Evolutionary conservation across 2,797 vertebrate genomes (phyloP).

Genomic region (Neosilurus mollespiculum): DNA sequence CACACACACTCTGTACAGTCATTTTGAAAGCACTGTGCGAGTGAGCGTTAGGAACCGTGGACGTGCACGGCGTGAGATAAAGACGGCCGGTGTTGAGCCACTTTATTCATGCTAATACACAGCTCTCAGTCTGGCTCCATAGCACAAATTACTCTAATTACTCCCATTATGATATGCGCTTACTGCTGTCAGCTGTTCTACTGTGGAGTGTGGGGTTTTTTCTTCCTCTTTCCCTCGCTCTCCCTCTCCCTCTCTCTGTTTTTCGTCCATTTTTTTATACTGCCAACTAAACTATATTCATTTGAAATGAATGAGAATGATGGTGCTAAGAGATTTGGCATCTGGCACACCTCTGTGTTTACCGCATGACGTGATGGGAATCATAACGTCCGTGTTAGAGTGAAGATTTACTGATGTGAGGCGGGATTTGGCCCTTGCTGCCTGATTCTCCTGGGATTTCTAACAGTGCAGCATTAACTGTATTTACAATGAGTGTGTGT

Average conservation of each 20-base stretch:
- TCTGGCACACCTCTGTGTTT: constrained; percentile 47
- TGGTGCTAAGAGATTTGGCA: constrained; percentile 30
- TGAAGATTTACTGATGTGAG: constrained; percentile 68
- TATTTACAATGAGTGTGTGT: too few species aligned
- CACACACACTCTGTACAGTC: not conserved
- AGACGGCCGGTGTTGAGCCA: constrained; percentile 47
- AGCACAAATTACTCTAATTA: constrained; percentile 56
- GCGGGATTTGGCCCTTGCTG: not conserved
- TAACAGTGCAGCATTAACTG: too few species aligned
- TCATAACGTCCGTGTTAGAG: constrained; percentile 69
- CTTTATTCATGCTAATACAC: constrained; percentile 44
- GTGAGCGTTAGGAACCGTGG: not conserved
- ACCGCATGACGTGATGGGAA: constrained; percentile 60
- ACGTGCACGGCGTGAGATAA: constrained; percentile 7
- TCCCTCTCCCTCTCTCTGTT: constrained; percentile 10
- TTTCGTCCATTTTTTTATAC: not conserved
- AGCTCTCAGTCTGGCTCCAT: constrained; percentile 48
- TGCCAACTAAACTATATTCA: constrained; percentile 34
- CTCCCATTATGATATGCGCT: constrained; percentile 55
- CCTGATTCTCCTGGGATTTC: not conserved
- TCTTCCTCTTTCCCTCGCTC: not conserved
- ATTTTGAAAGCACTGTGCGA: not conserved
- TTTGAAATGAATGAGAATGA: constrained; percentile 36
- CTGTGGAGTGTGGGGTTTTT: not conserved
- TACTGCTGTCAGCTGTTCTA: constrained; percentile 41